Base-by-base conservation (phyloP, 1,140 invertebrate species). In the Drosophila takahashii region DNA sequence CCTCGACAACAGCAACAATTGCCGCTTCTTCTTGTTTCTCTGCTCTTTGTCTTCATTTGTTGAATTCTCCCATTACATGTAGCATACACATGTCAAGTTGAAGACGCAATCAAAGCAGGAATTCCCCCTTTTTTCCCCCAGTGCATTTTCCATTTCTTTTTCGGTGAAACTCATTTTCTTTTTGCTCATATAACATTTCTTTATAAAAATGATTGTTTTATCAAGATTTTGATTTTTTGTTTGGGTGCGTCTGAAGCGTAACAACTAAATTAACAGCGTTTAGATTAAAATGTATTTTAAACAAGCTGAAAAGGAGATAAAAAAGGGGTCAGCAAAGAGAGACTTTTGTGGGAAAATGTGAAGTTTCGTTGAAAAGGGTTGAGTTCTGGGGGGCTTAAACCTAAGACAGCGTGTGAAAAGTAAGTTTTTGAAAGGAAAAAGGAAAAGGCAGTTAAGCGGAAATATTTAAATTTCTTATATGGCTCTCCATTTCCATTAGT, bases 231-330 rank as follows among this genome's bases (percentile, higher is more conserved):
- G 27, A 27, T 69, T 47, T 67, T 65, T 44, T 26, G 22, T 29
- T 37, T 54, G 39, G 39, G 4, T 66, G 65, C n/a, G 39, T 48
- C 67, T 71, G 50, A 71, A 70, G 65, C 67, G 67, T 71, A 57
- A 71, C 67, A 71, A 70, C 67, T 70, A 70, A 71, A 71, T 71
- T 70, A 71, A 71, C 67, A 71, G 15, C 65, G 67, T 70, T 71
- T 71, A 71, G 51, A 48, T 39, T 70, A 70, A 70, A 70, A 70
- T 34, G 64, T 27, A 57, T 70, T 57, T 54, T 56, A 70, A 70
- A 66, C 60, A 65, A 70, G 41, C 9, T 32, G 41, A 39, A 51
- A 13, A 36, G 37, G 36, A 57, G 11, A 41, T 7, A 44, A 16
- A 61, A 58, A 64, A 27, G 34, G 36, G 62, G 41, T 54, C n/a